phyloP scores from a whole-genome alignment of 2,113 vertebrate species.

The Corydoras sp. region DNA sequence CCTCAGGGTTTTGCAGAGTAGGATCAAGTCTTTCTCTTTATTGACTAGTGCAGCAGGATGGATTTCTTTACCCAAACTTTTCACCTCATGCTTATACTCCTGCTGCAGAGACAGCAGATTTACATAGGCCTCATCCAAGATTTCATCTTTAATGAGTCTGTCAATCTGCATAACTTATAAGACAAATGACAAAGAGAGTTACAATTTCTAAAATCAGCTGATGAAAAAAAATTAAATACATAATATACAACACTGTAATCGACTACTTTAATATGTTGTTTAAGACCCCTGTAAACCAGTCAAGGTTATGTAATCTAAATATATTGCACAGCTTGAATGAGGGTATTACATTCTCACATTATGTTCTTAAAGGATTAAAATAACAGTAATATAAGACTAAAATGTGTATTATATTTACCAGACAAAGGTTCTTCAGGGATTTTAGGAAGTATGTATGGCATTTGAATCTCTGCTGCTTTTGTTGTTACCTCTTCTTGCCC shows the following conservation, averaged over 20 bases:
- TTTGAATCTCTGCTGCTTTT: slow-evolving; percentile 28
- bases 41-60: slow-evolving; percentile 48
- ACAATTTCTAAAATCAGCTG: not conserved
- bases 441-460: slow-evolving; percentile 55
- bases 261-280: no score
- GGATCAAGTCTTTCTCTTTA: slow-evolving; percentile 65
- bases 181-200: slow-evolving; percentile 3
- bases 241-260: not conserved
- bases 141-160: slow-evolving; percentile 57
- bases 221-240: not conserved
- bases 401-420: slow-evolving; percentile 47
- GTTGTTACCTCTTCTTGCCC: slow-evolving; percentile 26
- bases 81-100: slow-evolving; percentile 54
- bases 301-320: no score
- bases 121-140: slow-evolving; percentile 62
- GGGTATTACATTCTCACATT: no score
- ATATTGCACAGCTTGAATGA: no score
- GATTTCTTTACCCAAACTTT: slow-evolving; percentile 11
- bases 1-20: slow-evolving; percentile 55
- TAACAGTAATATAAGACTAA: not conserved
- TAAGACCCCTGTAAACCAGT: no score
- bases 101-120: slow-evolving; percentile 58
- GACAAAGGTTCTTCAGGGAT: slow-evolving; percentile 59
- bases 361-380: no score
- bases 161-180: slow-evolving; percentile 69